Conservation (phyloP, 2,888 invertebrate species). For the Cataglyphis livida region DNA sequence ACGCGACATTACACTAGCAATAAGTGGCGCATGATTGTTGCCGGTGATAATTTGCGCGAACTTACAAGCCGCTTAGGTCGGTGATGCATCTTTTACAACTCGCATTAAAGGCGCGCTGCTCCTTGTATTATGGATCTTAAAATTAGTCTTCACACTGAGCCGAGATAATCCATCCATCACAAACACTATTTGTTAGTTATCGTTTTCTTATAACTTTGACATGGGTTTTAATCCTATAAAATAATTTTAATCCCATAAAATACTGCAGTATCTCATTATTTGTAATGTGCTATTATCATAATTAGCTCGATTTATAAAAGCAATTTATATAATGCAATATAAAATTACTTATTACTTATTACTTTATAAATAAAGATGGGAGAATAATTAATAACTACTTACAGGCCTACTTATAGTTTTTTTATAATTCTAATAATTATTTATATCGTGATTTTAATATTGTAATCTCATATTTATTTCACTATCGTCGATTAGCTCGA, state of each 20-base stretch:
- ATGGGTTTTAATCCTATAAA: background rate
- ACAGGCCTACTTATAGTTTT: background rate
- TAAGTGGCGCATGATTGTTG: slow-evolving; percentile 10
- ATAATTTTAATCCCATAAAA: background rate
- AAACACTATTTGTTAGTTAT: background rate
- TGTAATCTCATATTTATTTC: background rate
- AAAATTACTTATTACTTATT: background rate
- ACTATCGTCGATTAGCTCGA: slow-evolving; percentile 12
- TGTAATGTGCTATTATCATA: too few relatives aligned
- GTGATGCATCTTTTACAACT: background rate
- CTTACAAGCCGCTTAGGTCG: background rate
- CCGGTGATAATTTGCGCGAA: background rate
- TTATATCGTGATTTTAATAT: background rate
- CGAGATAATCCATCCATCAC: background rate
- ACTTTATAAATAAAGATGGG: background rate
- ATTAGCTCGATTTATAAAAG: background rate
- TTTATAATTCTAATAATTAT: background rate
- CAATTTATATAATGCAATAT: background rate
- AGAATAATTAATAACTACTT: background rate
- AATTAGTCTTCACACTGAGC: background rate
- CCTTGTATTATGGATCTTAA: background rate
- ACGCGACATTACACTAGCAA: slow-evolving; percentile 23
- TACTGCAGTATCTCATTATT: background rate
- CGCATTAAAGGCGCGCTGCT: background rate
- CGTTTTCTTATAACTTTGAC: background rate